Base-by-base conservation (phyloP, 2,797 vertebrate genomes). In the Hipposideros larvatus region DNA sequence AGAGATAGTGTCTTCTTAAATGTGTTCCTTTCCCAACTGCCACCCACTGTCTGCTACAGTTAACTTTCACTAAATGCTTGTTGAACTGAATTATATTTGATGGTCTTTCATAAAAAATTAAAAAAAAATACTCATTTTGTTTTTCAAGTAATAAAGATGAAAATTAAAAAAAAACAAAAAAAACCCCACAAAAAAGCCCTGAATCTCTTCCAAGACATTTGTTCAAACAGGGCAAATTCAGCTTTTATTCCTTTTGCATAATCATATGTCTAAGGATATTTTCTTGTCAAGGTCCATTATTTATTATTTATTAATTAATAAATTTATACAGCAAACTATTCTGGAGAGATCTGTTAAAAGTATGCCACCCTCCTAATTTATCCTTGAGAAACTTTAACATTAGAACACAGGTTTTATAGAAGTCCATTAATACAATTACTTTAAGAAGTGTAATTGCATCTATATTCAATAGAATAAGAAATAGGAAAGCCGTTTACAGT, bases 91-190 rank as follows among this genome's bases (percentile, higher is more conserved):
- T 94, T 87, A 61, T 59, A 48, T 73, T 80, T 41, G 59, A 75
- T 61, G 43, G 24, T 78, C 66, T 86, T 96, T 78, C 51, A 57
- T 92, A 28, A 51, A 51, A 51, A 51, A 37, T 37, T 37, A 51
- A 15, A 51, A 51, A 90, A 95, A 96, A 82, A 74, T 75, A 31
- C 77, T 86, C 61, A 77, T 70, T 95, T 96, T 13, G 68, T 43
- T 94, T 96, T 86, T 95, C 77, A 82, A 78, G 26, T 48, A 82
- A 68, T 55, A 88, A 34, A 96, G 53, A 89, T 82, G 41, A 95
- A 94, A 96, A 48, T 75, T 4, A 75, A 91, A 82, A 70, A 48
- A 28, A 70, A 55, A 55, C 37, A 53, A 68, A 63, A 46, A 75
- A 46, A 75, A 90, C n/a, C n/a, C n/a, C 43, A 37, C 37, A 37